Evolutionary conservation across 2,888 invertebrate species (phyloP).

Genomic region (Lepidochrysops patricia): DNA sequence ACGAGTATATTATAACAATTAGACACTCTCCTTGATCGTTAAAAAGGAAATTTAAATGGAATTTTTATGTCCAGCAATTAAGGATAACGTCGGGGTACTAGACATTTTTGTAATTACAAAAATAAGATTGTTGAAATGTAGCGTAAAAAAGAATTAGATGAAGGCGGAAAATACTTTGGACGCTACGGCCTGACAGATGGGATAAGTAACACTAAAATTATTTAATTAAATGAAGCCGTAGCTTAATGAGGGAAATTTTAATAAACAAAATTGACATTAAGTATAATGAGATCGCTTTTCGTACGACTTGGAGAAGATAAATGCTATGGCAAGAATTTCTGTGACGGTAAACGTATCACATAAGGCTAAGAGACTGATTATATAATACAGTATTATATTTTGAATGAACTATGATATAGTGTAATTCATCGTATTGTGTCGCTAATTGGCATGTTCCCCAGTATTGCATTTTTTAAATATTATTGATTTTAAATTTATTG

Average conservation of each 20-base stretch:
- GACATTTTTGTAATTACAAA: constrained; percentile 76
- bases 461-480: too few species aligned
- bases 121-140: constrained; percentile 75
- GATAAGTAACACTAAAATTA: constrained; percentile 32
- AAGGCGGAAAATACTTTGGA: constrained; percentile 58
- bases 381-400: too few species aligned
- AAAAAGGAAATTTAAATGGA: constrained; percentile 76
- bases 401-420: too few species aligned
- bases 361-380: too few species aligned
- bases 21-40: constrained; percentile 72
- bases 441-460: too few species aligned
- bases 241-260: not conserved
- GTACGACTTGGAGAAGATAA: too few species aligned
- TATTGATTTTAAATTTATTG: too few species aligned
- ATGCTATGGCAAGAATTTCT: too few species aligned
- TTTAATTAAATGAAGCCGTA: constrained; percentile 9
- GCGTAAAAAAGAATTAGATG: constrained; percentile 73
- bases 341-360: too few species aligned
- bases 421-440: too few species aligned
- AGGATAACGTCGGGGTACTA: constrained; percentile 73
- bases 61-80: constrained; percentile 76
- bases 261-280: constrained; percentile 7
- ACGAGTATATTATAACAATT: constrained; percentile 75
- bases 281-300: not conserved
- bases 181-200: constrained; percentile 51